Conservation (phyloP, 2,888 invertebrate species). For the Carpatolechia fugitivella region DNA sequence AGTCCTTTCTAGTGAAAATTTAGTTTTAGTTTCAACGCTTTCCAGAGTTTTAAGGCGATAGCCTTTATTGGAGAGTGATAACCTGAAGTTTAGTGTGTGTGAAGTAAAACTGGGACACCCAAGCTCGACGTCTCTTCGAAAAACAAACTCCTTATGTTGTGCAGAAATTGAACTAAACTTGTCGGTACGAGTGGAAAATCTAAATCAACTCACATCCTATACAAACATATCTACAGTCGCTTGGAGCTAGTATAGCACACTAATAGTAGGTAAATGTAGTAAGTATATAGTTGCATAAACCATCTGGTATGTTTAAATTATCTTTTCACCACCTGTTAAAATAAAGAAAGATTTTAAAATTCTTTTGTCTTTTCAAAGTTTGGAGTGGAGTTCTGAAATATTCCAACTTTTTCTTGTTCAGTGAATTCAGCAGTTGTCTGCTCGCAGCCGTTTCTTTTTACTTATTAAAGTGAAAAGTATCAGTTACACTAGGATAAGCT, state of each 20-base stretch:
- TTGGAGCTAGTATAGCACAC: too few species aligned
- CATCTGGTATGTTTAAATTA: too few species aligned
- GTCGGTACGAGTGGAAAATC: too few species aligned
- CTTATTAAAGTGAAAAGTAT: conserved; percentile 22
- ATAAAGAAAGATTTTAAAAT: conserved; percentile 8
- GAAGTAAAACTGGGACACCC: not conserved
- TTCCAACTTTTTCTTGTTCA: conserved; percentile 48
- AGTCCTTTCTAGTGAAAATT: too few species aligned
- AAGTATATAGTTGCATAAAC: too few species aligned
- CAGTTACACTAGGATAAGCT: not conserved
- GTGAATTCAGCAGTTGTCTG: conserved; percentile 45
- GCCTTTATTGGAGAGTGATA: not conserved
- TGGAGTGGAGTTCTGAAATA: conserved; percentile 25
- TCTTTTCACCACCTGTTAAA: too few species aligned
- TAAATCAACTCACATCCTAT: too few species aligned
- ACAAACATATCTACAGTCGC: too few species aligned
- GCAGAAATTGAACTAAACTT: not conserved
- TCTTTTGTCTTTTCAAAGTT: conserved; percentile 31
- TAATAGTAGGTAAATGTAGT: too few species aligned
- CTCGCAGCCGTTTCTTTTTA: conserved; percentile 26
- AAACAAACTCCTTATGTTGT: conserved; percentile 1
- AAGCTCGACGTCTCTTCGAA: not conserved
- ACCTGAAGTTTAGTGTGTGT: conserved; percentile 4
- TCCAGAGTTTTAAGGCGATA: too few species aligned
- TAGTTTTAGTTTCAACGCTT: too few species aligned